Base-by-base conservation (phyloP, 2,113 vertebrate genomes). In the Manacus vitellinus region DNA sequence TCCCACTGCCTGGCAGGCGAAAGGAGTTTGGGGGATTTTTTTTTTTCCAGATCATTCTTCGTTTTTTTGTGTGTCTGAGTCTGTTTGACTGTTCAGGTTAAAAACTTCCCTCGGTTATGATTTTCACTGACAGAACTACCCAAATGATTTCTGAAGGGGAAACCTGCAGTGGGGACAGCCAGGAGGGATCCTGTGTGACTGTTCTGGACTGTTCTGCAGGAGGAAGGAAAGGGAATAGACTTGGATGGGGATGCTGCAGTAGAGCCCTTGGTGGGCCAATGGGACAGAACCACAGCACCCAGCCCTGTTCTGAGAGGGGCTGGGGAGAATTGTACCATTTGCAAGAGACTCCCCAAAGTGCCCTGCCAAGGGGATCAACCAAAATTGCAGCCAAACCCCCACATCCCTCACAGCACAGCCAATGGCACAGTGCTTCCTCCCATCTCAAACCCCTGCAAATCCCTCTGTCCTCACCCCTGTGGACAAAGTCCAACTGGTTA, bases 21-120 rank as follows among this genome's bases (percentile, higher is more conserved):
- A 77, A 92, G 87, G 88, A 95, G 62, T 74, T 72, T 46, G 83
- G 95, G 92, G 94, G 83, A 84, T 80, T 94, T 95, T 93, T 92
- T 94, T 39, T 39, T 94, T 91, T 89, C 95, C 88, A 96, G 75
- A 91, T 90, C 31, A 51, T 89, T 88, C 70, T 89, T 70, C 8
- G 44, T 17, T 33, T 92, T 7, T 21, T 10, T 62, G 6, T 44
- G 19, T 12, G 31, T 14, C 5, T 10, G 14, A 27, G n/a, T 11
- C 3, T 54, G 47, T 72, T 11, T 78, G 65, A 54, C 27, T 85
- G 70, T 68, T 84, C 49, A 46, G 84, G 92, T 94, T 28, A 72
- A 96, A 77, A 95, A 62, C 16, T 92, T 91, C 83, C 79, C 47
- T 71, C 33, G 35, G 16, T 92, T 74, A 41, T 20, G 62, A 81